Evolutionary conservation across 2,888 invertebrate species (phyloP).

Genomic region (Machimus atricapillus): DNA sequence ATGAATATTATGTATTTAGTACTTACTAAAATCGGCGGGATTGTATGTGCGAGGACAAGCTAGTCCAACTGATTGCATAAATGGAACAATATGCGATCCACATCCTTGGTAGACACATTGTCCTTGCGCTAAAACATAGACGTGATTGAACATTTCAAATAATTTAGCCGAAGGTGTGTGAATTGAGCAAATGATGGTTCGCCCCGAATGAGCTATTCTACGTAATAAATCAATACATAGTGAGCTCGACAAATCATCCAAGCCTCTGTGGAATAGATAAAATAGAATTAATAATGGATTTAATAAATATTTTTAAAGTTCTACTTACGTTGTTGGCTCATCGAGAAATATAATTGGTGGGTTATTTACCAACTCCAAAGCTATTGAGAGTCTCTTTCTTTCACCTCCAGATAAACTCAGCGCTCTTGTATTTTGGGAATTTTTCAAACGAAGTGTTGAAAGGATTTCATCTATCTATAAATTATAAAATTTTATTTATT

Average conservation of each 20-base stretch:
- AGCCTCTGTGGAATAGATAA: constrained; percentile 69
- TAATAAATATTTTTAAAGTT: neutral
- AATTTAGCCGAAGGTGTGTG: constrained; percentile 96
- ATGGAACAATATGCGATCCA: constrained; percentile 80
- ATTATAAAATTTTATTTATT: constrained; percentile 28
- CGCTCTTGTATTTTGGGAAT: constrained; percentile 76
- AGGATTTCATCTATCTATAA: constrained; percentile 86
- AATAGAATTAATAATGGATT: neutral
- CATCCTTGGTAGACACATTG: constrained; percentile 90
- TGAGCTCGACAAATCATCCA: constrained; percentile 89
- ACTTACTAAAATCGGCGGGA: constrained; percentile 94
- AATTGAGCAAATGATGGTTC: constrained; percentile 92
- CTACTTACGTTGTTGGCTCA: constrained; percentile 90
- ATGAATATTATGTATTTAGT: neutral
- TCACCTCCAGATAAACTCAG: constrained; percentile 89
- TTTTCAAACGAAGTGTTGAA: constrained; percentile 76
- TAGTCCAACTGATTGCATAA: constrained; percentile 76
- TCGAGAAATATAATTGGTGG: constrained; percentile 95
- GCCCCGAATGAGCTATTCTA: constrained; percentile 81
- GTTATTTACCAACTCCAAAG: constrained; percentile 88
- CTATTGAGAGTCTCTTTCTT: constrained; percentile 90
- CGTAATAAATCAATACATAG: constrained; percentile 89
- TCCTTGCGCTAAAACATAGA: constrained; percentile 88
- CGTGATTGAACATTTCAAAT: constrained; percentile 89
- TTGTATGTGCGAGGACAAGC: constrained; percentile 92